Evolutionary conservation across 1,140 invertebrate species (phyloP), one percentile per base, ranked within the genome.

Genomic region (Elymnias hypermnestra): DNA sequence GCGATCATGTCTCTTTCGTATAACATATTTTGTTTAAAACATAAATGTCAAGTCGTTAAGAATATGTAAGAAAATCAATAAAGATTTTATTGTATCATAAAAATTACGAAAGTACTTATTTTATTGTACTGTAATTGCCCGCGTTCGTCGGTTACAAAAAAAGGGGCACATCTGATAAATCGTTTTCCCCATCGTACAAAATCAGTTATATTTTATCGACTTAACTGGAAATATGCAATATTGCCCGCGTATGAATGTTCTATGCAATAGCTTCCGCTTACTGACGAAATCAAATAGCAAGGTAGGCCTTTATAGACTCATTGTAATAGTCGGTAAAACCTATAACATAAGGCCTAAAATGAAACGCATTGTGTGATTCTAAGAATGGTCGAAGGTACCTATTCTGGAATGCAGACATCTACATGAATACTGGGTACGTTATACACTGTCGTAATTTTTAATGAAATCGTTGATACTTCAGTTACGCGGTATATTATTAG

Each of bases 231-330:
- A 53, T 40, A 53, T 49, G 63, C 59, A 63, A 63, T 63, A 57
- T 45, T 52, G 51, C 46, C 35, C 47, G 49, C 39, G 53, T 56
- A 58, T 54, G 33, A 42, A 48, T 37, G 48, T 43, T 54, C 45
- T 43, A 57, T 53, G 64, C 68, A 62, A 63, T 63, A 47, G 57
- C 64, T 68, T 72, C 68, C 64, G 68, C 42, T 49, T 55, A 48
- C 57, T 72, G 63, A 68, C 61, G 68, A 68, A 72, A 71, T 56
- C 61, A 64, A 65, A 68, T 68, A 62, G 58, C 57, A n/a, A 52
- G 53, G 33, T 49, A 38, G 39, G 35, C 28, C 28, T 36, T 28
- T 35, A 39, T 36, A 41, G 40, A 22, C 25, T 6, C 3, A 33
- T 39, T 19, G 42, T 41, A 31, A 35, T 52, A 15, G 42, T 28